Evolutionary conservation across 2,888 invertebrate genomes (phyloP).

Genomic region (Rhingia rostrata): DNA sequence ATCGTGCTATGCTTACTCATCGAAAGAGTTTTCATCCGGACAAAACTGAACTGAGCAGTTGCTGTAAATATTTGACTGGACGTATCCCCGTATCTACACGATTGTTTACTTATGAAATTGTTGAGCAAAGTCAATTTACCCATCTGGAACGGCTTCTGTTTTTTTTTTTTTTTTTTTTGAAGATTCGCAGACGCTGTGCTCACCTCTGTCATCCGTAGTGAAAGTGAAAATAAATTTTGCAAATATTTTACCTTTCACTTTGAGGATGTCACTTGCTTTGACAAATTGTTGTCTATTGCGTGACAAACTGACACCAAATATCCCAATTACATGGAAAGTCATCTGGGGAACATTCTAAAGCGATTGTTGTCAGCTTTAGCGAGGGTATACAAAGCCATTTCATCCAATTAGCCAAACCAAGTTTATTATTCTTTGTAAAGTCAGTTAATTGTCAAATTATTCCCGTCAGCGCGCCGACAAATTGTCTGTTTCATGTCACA

Average conservation of each 20-base stretch:
- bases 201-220: background rate
- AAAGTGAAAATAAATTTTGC: slow-evolving; percentile 24
- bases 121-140: slow-evolving; percentile 10
- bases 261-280: background rate
- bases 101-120: slow-evolving; percentile 18
- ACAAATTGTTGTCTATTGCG: background rate
- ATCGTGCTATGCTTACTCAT: slow-evolving; percentile 20
- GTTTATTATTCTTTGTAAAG: background rate
- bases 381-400: background rate
- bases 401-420: background rate
- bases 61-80: slow-evolving; percentile 24
- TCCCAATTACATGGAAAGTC: slow-evolving; percentile 1
- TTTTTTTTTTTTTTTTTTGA: slow-evolving; percentile 7
- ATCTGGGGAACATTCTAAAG: background rate
- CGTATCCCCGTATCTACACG: background rate
- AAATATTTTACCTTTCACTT: slow-evolving; percentile 39
- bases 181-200: slow-evolving; percentile 3
- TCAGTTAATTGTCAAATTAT: slow-evolving; percentile 35
- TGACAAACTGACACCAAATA: slow-evolving; percentile 19
- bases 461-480: background rate
- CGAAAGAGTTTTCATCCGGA: background rate
- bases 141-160: slow-evolving; percentile 2
- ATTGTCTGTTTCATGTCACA: slow-evolving; percentile 5
- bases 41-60: slow-evolving; percentile 5
- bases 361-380: background rate